phyloP scores from a whole-genome alignment of 2,113 vertebrate genomes.

The Calyptommatus sinebrachiatus region DNA sequence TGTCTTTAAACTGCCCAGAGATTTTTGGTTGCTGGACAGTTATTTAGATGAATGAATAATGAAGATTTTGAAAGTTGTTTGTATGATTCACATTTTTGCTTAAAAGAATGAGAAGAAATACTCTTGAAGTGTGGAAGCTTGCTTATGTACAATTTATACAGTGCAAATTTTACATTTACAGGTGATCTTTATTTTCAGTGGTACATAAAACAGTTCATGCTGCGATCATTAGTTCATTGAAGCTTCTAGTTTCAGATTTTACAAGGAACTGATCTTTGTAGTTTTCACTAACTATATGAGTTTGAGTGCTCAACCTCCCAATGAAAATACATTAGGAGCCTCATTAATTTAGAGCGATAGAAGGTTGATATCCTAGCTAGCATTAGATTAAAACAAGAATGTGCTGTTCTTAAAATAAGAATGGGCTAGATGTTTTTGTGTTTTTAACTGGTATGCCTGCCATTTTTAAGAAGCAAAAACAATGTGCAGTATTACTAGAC shows the following conservation, averaged over 20 bases:
- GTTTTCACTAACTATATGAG: slow-evolving; percentile 76
- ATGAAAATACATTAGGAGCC: slow-evolving; percentile 77
- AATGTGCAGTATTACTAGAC: background rate
- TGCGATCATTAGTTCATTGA: slow-evolving; percentile 74
- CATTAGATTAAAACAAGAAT: slow-evolving; percentile 68
- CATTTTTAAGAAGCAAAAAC: slow-evolving; percentile 32
- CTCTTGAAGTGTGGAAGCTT: slow-evolving; percentile 49
- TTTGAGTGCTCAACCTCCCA: slow-evolving; percentile 76
- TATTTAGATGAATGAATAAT: background rate
- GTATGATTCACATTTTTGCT: slow-evolving; percentile 21
- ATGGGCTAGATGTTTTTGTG: slow-evolving; percentile 46
- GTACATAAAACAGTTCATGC: slow-evolving; percentile 70
- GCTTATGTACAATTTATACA: slow-evolving; percentile 59
- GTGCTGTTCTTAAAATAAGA: slow-evolving; percentile 60
- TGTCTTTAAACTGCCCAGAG: too few relatives aligned
- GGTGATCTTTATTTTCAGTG: slow-evolving; percentile 71
- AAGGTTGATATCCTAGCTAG: slow-evolving; percentile 65
- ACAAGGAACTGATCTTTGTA: slow-evolving; percentile 77
- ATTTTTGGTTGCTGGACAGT: too few relatives aligned
- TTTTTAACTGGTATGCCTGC: slow-evolving; percentile 47
- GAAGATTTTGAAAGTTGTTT: slow-evolving; percentile 5
- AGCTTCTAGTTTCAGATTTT: slow-evolving; percentile 75
- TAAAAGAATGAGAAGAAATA: slow-evolving; percentile 43
- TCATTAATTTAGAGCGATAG: slow-evolving; percentile 76
- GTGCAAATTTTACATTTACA: slow-evolving; percentile 68